A percentile compares a stretch with the other conserved stretches of the same genome.
phyloP scores from a whole-genome alignment of 2,113 vertebrate species.

The Lucifuga dentata region DNA sequence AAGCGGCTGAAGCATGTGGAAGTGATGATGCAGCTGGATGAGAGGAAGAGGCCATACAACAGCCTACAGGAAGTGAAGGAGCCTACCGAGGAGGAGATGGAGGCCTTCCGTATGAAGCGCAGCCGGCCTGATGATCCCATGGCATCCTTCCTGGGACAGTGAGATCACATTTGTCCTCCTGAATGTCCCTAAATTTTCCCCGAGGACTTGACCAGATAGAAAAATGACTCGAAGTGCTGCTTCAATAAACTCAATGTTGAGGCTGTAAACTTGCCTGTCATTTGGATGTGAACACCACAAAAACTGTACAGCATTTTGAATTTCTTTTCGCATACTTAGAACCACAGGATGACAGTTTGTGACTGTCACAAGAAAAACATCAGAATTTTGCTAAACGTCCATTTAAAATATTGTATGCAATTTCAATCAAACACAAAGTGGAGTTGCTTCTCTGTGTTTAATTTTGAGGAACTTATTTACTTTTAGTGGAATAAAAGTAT shows the following conservation, averaged over 20 bases:
- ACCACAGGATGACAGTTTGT: neutral
- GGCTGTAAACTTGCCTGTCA: neutral
- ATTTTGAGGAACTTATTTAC: neutral
- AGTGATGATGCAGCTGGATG: slow-evolving; percentile 91
- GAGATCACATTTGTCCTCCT: slow-evolving; percentile 51
- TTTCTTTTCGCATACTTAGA: neutral
- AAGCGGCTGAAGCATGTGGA: slow-evolving; percentile 90
- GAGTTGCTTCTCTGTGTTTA: neutral
- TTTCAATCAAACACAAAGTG: too few species aligned
- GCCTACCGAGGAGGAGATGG: slow-evolving; percentile 97
- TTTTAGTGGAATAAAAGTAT: neutral
- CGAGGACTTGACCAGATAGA: slow-evolving; percentile 19
- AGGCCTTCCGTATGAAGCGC: slow-evolving; percentile 96
- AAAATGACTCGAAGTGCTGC: neutral
- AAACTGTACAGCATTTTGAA: slow-evolving; percentile 33
- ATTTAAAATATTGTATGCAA: too few species aligned
- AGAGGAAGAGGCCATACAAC: slow-evolving; percentile 93
- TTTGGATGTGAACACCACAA: neutral
- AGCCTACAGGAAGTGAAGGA: slow-evolving; percentile 89
- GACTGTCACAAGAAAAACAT: neutral
- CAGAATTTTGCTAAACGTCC: neutral
- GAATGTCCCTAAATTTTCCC: neutral
- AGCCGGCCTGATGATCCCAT: slow-evolving; percentile 93
- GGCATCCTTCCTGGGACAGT: slow-evolving; percentile 93
- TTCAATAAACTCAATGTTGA: neutral